Conservation (phyloP, 2,888 invertebrate genomes). For the Eupithecia subfuscata region DNA sequence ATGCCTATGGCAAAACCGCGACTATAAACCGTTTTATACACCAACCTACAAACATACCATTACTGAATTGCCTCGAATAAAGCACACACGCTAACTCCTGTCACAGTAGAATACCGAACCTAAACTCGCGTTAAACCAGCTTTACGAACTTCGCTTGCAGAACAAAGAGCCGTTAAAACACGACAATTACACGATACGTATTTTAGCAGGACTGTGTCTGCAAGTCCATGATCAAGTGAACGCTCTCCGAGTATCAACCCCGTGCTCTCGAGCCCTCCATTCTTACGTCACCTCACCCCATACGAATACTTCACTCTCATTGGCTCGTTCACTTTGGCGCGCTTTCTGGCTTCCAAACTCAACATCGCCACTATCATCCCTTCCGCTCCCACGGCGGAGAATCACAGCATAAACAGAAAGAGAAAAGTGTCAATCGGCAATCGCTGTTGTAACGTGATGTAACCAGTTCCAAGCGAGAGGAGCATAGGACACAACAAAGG, state of each 20-base stretch:
- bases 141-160: slow-evolving; percentile 62
- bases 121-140: slow-evolving; percentile 69
- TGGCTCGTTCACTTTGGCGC: slow-evolving; percentile 79
- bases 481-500: slow-evolving; percentile 44
- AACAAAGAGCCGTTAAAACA: slow-evolving; percentile 80
- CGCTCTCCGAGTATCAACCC: slow-evolving; percentile 79
- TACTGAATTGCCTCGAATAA: slow-evolving; percentile 75
- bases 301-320: slow-evolving; percentile 59
- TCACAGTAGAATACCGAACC: slow-evolving; percentile 67
- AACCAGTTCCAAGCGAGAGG: slow-evolving; percentile 70
- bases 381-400: slow-evolving; percentile 61
- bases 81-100: slow-evolving; percentile 75
- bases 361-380: slow-evolving; percentile 56
- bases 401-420: slow-evolving; percentile 54
- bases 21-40: slow-evolving; percentile 72
- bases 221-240: slow-evolving; percentile 77
- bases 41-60: slow-evolving; percentile 63
- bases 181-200: slow-evolving; percentile 59
- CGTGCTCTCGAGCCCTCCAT: slow-evolving; percentile 65
- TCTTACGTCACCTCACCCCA: slow-evolving; percentile 83
- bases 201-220: slow-evolving; percentile 68
- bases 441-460: slow-evolving; percentile 73
- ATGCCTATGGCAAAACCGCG: slow-evolving; percentile 76
- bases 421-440: slow-evolving; percentile 62
- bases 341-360: slow-evolving; percentile 70